Evolutionary conservation across 1,140 invertebrate species (phyloP), one percentile per base, ranked within the genome.

Genomic region (Brachionus manjavacas): DNA sequence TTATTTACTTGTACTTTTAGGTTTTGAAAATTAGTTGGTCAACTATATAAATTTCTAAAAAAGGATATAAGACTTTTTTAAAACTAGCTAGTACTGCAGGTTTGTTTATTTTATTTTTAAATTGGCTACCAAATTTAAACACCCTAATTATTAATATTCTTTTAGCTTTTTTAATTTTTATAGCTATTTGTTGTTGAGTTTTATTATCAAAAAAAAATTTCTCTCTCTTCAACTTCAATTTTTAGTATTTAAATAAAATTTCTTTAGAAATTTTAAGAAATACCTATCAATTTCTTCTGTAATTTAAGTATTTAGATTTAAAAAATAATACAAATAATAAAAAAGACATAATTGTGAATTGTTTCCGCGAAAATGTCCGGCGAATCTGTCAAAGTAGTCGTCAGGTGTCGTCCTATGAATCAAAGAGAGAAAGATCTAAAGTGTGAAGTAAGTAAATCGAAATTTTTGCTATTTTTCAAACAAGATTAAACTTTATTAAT

Each of bases 361-460:
- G 1, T 49, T n/a, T 60, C 52, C 9, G 52, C n/a, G 14, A 76
- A 76, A 60, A 55, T 74, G 60, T 70, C 66, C 31, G 68, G 83
- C 23, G 95, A 96, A 91, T 92, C 93, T 85, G 95, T 96, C 23
- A 95, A 94, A 91, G 95, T 96, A 16, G 94, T 96, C 66, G 94
- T 96, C 84, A 91, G 95, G 90, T 97, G 95, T 91, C 93, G 95
- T 43, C 95, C 95, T 16, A 94, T 96, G 92, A 95, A 95, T 90
- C 89, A 90, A 74, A 90, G 93, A 85, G 94, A 95, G 90, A 92
- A 91, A 81, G 91, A 92, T 66, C 88, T 93, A 16, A 93, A 93
- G 83, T 94, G 93, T 88, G 91, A 93, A 88, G 93, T 93, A 89
- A 89, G 83, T 64, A 20, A 25, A 60, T 8, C 9, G 2, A 60